These are phyloP conservation scores for Capreolus pygargus DNA, from an alignment of 2,113 vertebrate species.

Conservation along the genomic window DNA sequence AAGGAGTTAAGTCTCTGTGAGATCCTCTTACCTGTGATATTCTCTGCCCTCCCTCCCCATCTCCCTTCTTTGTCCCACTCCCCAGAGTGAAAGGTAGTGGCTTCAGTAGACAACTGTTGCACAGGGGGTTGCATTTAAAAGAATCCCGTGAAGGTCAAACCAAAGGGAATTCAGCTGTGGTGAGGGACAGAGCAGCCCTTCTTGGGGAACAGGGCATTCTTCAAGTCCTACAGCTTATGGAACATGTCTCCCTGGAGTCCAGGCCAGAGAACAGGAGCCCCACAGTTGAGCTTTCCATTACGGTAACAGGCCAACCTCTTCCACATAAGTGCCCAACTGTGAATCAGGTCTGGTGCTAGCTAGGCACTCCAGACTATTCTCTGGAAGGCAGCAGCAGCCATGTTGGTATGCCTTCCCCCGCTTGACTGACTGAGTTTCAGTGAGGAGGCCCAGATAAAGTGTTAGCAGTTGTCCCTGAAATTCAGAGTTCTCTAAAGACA, in stretches of 20 bases:
- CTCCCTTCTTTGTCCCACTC: background rate
- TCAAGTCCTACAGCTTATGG: background rate
- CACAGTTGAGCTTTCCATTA: background rate
- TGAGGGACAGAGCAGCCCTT: background rate
- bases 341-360: background rate
- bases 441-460: background rate
- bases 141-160: background rate
- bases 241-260: background rate
- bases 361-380: background rate
- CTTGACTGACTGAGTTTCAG: background rate
- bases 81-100: background rate
- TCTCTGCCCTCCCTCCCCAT: background rate
- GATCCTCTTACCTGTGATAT: background rate
- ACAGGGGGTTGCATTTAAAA: background rate
- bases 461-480: background rate
- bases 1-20: background rate
- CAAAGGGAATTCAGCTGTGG: background rate
- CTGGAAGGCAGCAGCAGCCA: background rate
- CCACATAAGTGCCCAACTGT: constrained; percentile 17
- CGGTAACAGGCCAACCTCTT: constrained; percentile 16
- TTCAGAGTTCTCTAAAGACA: background rate
- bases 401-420: background rate
- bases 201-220: background rate
- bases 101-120: background rate
- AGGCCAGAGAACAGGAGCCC: background rate